A percentile compares a stretch with the other conserved stretches of the same genome.
Conservation (phyloP, 2,888 invertebrate genomes). For the Belgica antarctica region DNA sequence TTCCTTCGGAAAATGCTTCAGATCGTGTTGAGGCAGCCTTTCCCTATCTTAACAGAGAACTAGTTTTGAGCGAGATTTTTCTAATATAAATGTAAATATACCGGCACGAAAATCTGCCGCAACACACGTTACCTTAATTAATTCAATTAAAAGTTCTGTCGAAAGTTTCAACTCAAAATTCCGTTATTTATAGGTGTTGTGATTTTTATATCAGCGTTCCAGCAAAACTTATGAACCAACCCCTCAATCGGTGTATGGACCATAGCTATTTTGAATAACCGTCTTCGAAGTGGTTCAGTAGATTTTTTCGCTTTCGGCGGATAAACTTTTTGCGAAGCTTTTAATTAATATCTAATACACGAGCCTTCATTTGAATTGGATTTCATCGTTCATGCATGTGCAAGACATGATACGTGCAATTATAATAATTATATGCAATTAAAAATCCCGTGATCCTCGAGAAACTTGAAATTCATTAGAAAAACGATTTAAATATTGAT, state of each 20-base stretch:
- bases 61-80: too few relatives aligned
- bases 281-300: background rate
- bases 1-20: too few relatives aligned
- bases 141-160: slow-evolving; percentile 24
- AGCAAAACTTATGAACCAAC: too few relatives aligned
- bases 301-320: background rate
- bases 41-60: too few relatives aligned
- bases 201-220: too few relatives aligned
- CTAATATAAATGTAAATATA: slow-evolving; percentile 39
- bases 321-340: background rate
- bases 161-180: too few relatives aligned
- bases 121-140: slow-evolving; percentile 33
- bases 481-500: too few relatives aligned
- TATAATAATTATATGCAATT: too few relatives aligned
- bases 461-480: too few relatives aligned
- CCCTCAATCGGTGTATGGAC: background rate
- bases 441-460: too few relatives aligned
- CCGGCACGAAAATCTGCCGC: background rate
- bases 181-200: too few relatives aligned
- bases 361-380: background rate
- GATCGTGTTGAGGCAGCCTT: too few relatives aligned
- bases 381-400: background rate
- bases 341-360: slow-evolving; percentile 3
- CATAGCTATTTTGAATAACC: background rate
- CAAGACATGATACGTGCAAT: background rate